Evolutionary conservation across 2,888 invertebrate genomes (phyloP).

Genomic region (Drosophila differens): DNA sequence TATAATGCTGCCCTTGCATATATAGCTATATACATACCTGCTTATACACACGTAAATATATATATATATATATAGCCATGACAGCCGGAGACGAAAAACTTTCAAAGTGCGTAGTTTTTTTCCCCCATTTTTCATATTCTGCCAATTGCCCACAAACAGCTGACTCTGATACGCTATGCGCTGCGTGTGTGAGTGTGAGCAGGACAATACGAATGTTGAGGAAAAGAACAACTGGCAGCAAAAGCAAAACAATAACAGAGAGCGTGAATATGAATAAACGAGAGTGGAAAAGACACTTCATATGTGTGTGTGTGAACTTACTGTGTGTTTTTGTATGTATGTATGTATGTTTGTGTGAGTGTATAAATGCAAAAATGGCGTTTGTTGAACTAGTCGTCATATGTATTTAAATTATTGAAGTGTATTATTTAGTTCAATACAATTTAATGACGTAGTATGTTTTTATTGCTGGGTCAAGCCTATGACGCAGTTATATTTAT

Average conservation of each 20-base stretch:
- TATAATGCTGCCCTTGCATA: constrained; percentile 30
- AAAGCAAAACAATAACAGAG: constrained; percentile 79
- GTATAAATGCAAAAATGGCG: constrained; percentile 14
- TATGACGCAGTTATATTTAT: constrained; percentile 55
- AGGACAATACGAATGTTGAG: constrained; percentile 51
- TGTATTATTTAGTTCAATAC: background rate
- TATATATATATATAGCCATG: constrained; percentile 21
- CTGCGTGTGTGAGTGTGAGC: constrained; percentile 46
- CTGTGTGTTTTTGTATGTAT: background rate
- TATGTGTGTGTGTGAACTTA: constrained; percentile 4
- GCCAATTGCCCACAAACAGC: constrained; percentile 59
- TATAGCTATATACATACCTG: constrained; percentile 3
- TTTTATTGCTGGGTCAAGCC: constrained; percentile 19
- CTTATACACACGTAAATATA: background rate
- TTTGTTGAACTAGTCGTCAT: background rate
- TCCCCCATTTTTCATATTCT: constrained; percentile 15
- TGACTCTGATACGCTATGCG: constrained; percentile 48
- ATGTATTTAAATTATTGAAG: background rate
- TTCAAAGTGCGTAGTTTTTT: constrained; percentile 49
- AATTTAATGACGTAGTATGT: background rate
- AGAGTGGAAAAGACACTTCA: constrained; percentile 40
- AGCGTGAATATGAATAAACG: constrained; percentile 48
- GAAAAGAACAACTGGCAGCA: constrained; percentile 48
- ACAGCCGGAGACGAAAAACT: constrained; percentile 45
- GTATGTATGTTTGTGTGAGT: background rate